Evolutionary conservation across 1,140 invertebrate species (phyloP).

Genomic region (Drosophila malerkotliana): DNA sequence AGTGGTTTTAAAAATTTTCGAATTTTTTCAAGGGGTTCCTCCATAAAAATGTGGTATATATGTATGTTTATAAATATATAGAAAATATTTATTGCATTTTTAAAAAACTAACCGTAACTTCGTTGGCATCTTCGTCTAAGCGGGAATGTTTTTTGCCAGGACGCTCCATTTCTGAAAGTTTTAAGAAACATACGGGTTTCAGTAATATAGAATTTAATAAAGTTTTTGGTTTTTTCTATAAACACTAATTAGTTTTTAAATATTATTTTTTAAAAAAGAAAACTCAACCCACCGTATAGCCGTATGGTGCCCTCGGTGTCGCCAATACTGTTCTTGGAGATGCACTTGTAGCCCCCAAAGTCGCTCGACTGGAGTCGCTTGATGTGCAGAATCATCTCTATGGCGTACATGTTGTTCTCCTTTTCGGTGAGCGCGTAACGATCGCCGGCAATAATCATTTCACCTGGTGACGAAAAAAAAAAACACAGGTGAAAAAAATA

Average conservation of each 20-base stretch:
- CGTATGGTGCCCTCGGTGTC: constrained; percentile 94
- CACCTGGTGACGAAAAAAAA: constrained; percentile 85
- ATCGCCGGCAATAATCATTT: constrained; percentile 93
- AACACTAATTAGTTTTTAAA: background rate
- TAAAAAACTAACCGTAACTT: constrained; percentile 73
- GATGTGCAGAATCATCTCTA: constrained; percentile 92
- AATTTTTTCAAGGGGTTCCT: too few species aligned
- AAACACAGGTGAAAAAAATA: background rate
- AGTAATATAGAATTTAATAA: background rate
- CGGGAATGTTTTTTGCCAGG: constrained; percentile 68
- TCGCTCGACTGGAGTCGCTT: constrained; percentile 90
- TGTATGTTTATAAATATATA: too few species aligned
- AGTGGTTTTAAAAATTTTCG: too few species aligned
- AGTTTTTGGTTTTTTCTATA: background rate
- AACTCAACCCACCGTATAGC: constrained; percentile 90
- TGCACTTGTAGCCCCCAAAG: constrained; percentile 95
- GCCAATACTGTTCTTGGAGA: constrained; percentile 95
- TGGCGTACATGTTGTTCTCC: constrained; percentile 90
- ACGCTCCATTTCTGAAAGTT: constrained; percentile 76
- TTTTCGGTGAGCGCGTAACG: constrained; percentile 91
- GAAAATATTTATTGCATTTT: background rate
- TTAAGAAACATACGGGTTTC: background rate
- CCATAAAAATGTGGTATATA: too few species aligned
- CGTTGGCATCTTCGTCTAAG: constrained; percentile 68
- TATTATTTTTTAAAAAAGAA: background rate